Percentiles rank a stretch among this genome's conserved stretches.
These are phyloP conservation scores for Globodera rostochiensis DNA, from an alignment of 1,140 invertebrate genomes.

Conservation along the genomic window DNA sequence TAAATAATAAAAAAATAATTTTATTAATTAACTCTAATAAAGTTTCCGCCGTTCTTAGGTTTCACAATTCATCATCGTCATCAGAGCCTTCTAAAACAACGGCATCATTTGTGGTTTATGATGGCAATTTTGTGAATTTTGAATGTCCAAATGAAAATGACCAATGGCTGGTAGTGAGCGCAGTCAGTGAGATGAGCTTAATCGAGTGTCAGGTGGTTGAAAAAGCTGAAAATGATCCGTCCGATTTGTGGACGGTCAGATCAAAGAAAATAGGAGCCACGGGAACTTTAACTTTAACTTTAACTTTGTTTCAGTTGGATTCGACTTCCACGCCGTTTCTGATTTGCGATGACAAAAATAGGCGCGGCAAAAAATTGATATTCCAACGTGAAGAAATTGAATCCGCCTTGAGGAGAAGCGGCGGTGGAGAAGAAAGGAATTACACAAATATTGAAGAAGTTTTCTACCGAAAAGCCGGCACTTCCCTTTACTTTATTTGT, in stretches of 20 bases:
- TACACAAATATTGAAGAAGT: background rate
- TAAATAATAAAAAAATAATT: too few relatives aligned
- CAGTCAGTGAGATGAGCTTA: slow-evolving; percentile 10
- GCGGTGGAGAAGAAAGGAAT: background rate
- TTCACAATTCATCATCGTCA: background rate
- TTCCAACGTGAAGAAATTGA: background rate
- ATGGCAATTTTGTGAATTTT: background rate
- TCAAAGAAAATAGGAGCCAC: too few relatives aligned
- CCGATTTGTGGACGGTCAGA: too few relatives aligned
- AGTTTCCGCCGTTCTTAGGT: background rate
- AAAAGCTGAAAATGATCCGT: background rate
- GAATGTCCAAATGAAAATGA: background rate
- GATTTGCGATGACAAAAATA: background rate
- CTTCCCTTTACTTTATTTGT: slow-evolving; percentile 2
- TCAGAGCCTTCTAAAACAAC: background rate
- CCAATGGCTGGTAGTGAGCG: slow-evolving; percentile 9
- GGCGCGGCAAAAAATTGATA: background rate
- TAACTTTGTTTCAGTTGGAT: background rate
- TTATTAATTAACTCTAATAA: too few relatives aligned
- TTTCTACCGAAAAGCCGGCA: background rate
- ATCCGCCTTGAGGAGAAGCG: background rate
- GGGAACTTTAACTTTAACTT: background rate
- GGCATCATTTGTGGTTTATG: background rate
- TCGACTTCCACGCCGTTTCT: background rate
- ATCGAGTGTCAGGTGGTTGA: slow-evolving; percentile 5